Conservation (phyloP, 2,888 invertebrate genomes). For the Patella ulyssiponensis region DNA sequence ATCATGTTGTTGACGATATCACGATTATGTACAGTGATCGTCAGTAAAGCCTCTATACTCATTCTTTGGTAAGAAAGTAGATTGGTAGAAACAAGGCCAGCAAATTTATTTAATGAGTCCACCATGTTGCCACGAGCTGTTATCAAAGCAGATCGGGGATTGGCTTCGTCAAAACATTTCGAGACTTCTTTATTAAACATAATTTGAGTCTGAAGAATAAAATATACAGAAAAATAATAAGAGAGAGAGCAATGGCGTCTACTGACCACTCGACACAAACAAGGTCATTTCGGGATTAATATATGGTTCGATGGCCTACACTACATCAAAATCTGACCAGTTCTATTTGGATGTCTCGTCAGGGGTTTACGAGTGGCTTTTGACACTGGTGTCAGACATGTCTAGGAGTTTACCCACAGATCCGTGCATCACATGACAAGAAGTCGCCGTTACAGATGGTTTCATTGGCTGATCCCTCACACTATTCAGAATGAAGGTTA, state of each 20-base stretch:
- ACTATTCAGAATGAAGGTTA: too few relatives aligned
- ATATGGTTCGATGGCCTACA: too few relatives aligned
- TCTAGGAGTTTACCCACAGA: too few relatives aligned
- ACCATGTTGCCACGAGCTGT: constrained; percentile 59
- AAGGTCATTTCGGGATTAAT: too few relatives aligned
- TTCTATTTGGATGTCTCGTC: too few relatives aligned
- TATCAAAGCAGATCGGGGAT: constrained; percentile 49
- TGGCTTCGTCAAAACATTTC: constrained; percentile 54
- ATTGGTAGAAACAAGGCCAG: constrained; percentile 63
- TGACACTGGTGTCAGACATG: too few relatives aligned
- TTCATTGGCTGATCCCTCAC: too few relatives aligned
- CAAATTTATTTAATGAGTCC: constrained; percentile 60
- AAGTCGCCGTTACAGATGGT: too few relatives aligned
- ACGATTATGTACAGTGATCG: constrained; percentile 70
- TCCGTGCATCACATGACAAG: too few relatives aligned
- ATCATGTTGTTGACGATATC: constrained; percentile 68
- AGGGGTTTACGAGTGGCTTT: too few relatives aligned
- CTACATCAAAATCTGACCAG: too few relatives aligned
- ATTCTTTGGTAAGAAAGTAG: constrained; percentile 63
- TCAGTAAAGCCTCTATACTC: constrained; percentile 70
- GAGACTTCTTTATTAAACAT: constrained; percentile 69
- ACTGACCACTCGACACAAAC: not conserved
- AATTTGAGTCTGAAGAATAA: constrained; percentile 64
- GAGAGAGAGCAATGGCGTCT: not conserved
- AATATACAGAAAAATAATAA: not conserved